A percentile compares a stretch with the other conserved stretches of the same genome.
These are phyloP conservation scores for Rhombomys opimus DNA, from an alignment of 2,113 vertebrate genomes.

Conservation along the genomic window DNA sequence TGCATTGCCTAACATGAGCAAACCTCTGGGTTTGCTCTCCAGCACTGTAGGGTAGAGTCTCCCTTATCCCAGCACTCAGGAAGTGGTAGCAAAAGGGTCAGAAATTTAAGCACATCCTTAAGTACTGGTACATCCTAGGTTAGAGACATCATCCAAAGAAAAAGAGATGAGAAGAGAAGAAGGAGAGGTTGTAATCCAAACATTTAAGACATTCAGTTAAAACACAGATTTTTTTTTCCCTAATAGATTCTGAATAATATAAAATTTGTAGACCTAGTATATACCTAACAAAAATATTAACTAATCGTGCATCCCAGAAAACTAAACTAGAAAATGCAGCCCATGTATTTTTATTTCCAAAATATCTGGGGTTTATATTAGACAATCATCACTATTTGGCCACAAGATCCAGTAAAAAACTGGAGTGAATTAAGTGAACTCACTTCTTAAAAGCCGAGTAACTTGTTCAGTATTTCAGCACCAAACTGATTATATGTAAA, in stretches of 20 bases:
- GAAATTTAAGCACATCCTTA: neutral
- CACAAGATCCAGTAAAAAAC: neutral
- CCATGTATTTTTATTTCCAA: neutral
- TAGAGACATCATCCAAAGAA: neutral
- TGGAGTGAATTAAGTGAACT: neutral
- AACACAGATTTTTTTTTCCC: neutral
- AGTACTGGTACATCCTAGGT: neutral
- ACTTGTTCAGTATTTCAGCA: neutral
- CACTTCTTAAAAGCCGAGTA: neutral
- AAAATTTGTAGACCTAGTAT: neutral
- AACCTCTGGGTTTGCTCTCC: neutral
- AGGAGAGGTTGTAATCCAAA: neutral
- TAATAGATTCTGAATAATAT: neutral
- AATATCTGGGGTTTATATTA: neutral
- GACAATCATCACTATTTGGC: neutral
- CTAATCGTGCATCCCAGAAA: neutral
- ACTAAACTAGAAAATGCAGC: neutral
- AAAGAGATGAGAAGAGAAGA: neutral
- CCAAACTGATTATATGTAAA: neutral
- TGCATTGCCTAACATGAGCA: neutral
- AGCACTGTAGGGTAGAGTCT: too few species aligned
- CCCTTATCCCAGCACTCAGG: too few species aligned
- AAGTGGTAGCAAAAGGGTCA: neutral
- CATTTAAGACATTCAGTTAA: neutral
- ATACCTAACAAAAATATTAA: neutral